Evolutionary conservation across 2,113 vertebrate genomes (phyloP).

Genomic region (Tragulus kanchil): DNA sequence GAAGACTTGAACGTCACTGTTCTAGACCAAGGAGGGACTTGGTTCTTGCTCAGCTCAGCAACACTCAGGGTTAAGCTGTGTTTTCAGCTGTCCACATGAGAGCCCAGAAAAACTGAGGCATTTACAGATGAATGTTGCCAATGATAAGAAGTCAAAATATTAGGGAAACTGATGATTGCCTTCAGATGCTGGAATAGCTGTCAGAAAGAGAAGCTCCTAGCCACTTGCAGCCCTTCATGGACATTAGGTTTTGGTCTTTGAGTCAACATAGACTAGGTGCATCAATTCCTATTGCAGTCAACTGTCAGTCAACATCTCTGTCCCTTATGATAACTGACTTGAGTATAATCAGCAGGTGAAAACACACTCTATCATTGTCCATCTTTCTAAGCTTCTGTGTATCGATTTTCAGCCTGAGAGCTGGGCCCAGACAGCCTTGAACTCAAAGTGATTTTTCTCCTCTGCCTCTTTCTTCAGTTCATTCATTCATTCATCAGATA

Average conservation of each 20-base stretch:
- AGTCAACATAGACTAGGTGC: conserved; percentile 54
- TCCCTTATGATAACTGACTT: conserved; percentile 65
- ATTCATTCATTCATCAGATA: conserved; percentile 58
- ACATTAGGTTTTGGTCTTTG: conserved; percentile 61
- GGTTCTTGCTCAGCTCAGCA: conserved; percentile 28
- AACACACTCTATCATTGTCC: conserved; percentile 57
- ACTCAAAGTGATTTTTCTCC: conserved; percentile 57
- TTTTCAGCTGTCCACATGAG: not conserved
- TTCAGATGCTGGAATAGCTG: not conserved
- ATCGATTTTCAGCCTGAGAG: conserved; percentile 70
- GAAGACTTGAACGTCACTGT: not conserved
- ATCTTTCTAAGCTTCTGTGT: conserved; percentile 62
- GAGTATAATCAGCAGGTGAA: conserved; percentile 66
- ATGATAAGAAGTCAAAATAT: conserved; percentile 42
- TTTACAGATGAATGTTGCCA: conserved; percentile 3
- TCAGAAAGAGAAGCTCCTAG: conserved; percentile 40
- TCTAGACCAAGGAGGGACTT: not conserved
- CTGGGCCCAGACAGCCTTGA: conserved; percentile 43
- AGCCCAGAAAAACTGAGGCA: not conserved
- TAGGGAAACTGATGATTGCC: conserved; percentile 32
- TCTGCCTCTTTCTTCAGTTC: conserved; percentile 41
- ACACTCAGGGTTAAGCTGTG: not conserved
- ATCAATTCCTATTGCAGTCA: conserved; percentile 54
- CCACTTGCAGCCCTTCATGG: not conserved
- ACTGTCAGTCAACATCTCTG: conserved; percentile 58